phyloP scores from a whole-genome alignment of 2,888 invertebrate species.

The Caenorhabditis japonica region DNA sequence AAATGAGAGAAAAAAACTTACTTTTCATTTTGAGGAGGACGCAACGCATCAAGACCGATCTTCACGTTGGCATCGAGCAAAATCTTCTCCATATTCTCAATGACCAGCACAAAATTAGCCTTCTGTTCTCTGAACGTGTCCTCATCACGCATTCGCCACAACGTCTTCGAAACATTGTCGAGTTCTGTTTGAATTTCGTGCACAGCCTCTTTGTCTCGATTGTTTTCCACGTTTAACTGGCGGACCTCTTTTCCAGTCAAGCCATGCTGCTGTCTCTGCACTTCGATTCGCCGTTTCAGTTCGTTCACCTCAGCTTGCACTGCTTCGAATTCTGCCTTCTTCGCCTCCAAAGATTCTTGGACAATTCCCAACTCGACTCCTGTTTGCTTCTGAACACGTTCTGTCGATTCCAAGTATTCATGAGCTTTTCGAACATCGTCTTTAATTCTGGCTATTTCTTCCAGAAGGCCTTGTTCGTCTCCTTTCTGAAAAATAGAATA shows the following conservation, averaged over 20 bases:
- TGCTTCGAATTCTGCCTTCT: constrained; percentile 2
- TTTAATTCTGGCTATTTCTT: constrained; percentile 21
- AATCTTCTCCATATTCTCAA: not conserved
- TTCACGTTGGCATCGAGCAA: constrained; percentile 4
- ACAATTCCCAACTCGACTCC: not conserved
- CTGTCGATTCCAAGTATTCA: not conserved
- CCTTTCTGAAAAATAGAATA: constrained; percentile 33
- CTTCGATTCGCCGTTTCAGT: constrained; percentile 25
- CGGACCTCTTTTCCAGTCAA: constrained; percentile 40
- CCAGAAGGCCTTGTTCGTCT: constrained; percentile 4
- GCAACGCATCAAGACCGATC: not conserved
- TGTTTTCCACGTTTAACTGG: constrained; percentile 29
- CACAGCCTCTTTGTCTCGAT: constrained; percentile 13
- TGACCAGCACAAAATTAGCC: not conserved
- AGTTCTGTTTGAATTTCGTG: constrained; percentile 10
- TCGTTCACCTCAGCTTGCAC: constrained; percentile 11
- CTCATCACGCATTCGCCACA: constrained; percentile 21
- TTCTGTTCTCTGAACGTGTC: constrained; percentile 22
- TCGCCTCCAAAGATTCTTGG: constrained; percentile 2
- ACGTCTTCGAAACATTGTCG: constrained; percentile 7
- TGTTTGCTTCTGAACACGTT: not conserved
- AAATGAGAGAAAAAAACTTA: constrained; percentile 1
- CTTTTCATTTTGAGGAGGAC: constrained; percentile 9
- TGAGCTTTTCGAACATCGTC: constrained; percentile 36
- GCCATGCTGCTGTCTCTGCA: constrained; percentile 26